These are phyloP conservation scores for Bombyx huttoni DNA, from an alignment of 2,888 invertebrate genomes.

Conservation along the genomic window DNA sequence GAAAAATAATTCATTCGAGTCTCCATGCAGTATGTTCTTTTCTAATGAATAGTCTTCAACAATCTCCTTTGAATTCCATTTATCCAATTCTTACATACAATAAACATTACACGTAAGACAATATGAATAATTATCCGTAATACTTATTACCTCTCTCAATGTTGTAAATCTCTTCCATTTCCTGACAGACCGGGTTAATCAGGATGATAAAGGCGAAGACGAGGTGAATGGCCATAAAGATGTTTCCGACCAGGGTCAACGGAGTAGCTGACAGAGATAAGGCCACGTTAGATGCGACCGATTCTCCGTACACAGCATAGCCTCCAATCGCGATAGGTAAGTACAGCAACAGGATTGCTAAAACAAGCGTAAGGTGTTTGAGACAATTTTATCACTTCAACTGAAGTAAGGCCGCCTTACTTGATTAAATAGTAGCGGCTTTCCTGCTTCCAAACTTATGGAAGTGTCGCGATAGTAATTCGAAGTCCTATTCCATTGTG, in stretches of 20 bases:
- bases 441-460: too few relatives aligned
- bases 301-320: constrained; percentile 75
- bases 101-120: too few relatives aligned
- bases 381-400: too few relatives aligned
- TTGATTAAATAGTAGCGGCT: too few relatives aligned
- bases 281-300: constrained; percentile 73
- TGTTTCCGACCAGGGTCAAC: constrained; percentile 69
- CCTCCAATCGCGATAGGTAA: constrained; percentile 75
- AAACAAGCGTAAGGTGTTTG: constrained; percentile 5
- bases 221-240: constrained; percentile 77
- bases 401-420: too few relatives aligned
- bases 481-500: too few relatives aligned
- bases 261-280: constrained; percentile 66
- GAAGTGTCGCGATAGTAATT: too few relatives aligned
- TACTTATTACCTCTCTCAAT: constrained; percentile 71
- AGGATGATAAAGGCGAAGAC: constrained; percentile 78
- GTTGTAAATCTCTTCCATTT: constrained; percentile 76
- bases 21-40: too few relatives aligned
- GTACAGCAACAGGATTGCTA: constrained; percentile 72
- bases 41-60: too few relatives aligned
- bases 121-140: background rate
- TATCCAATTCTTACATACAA: too few relatives aligned
- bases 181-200: constrained; percentile 80
- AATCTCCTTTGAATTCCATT: too few relatives aligned
- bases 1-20: too few relatives aligned